A percentile compares a stretch with the other conserved stretches of the same genome.
phyloP scores from a whole-genome alignment of 2,113 vertebrate species.

The Apeltes quadracus region DNA sequence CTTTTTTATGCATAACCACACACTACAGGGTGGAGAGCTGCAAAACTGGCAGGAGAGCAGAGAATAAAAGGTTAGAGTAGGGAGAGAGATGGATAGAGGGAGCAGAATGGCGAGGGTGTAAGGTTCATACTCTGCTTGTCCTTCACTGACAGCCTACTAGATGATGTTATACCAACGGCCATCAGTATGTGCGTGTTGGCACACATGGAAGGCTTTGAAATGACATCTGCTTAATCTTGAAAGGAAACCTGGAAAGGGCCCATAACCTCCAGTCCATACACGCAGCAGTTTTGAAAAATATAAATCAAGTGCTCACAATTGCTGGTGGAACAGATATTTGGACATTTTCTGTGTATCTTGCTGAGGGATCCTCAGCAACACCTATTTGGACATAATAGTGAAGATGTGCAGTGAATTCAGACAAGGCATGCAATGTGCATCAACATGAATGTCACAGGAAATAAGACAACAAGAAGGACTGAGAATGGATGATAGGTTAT shows the following conservation, averaged over 20 bases:
- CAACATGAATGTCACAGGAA: neutral
- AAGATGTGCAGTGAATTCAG: neutral
- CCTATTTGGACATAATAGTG: neutral
- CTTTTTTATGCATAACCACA: slow-evolving; percentile 49
- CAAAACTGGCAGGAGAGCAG: slow-evolving; percentile 17
- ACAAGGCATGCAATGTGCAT: neutral
- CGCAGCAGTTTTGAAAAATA: neutral
- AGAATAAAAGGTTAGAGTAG: slow-evolving; percentile 29
- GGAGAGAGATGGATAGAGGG: neutral
- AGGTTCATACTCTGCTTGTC: slow-evolving; percentile 39
- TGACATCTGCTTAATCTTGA: slow-evolving; percentile 5
- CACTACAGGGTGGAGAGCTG: slow-evolving; percentile 36
- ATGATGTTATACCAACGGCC: slow-evolving; percentile 10
- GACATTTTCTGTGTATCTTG: neutral
- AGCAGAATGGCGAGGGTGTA: slow-evolving; percentile 37
- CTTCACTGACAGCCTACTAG: slow-evolving; percentile 19
- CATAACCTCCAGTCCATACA: neutral
- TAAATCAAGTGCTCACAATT: too few species aligned
- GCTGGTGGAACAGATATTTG: neutral
- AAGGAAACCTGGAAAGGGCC: neutral
- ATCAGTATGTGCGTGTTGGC: neutral
- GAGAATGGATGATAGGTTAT: neutral
- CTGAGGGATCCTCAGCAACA: neutral
- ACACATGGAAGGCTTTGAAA: neutral
- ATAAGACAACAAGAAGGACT: neutral